Conservation (phyloP, 2,797 vertebrate genomes). For the Prionace glauca region DNA sequence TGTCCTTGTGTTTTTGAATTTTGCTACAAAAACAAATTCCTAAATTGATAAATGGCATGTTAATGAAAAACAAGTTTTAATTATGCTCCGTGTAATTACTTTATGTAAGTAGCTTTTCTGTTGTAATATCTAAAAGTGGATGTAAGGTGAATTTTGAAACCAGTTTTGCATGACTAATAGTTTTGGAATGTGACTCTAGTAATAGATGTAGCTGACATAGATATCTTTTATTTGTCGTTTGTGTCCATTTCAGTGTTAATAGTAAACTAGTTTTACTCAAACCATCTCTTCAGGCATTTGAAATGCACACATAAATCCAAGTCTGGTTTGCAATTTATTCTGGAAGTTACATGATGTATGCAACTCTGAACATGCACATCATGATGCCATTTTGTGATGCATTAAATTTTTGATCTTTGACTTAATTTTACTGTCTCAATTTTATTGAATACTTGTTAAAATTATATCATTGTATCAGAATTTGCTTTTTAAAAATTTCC, state of each 20-base stretch:
- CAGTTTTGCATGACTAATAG: not conserved
- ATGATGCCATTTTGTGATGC: not conserved
- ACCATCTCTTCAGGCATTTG: not conserved
- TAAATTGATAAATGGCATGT: conserved; percentile 29
- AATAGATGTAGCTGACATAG: not conserved
- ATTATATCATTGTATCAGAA: not conserved
- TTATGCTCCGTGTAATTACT: not conserved
- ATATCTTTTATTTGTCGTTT: conserved; percentile 10
- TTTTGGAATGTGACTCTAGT: conserved; percentile 7
- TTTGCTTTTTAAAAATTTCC: not conserved
- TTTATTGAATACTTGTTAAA: not conserved
- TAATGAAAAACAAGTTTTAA: conserved; percentile 24
- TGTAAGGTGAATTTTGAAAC: conserved; percentile 24
- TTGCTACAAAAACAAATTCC: conserved; percentile 42
- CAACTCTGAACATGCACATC: not conserved
- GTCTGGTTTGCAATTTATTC: conserved; percentile 16
- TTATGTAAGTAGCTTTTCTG: not conserved
- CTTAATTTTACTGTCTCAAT: not conserved
- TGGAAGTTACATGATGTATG: not conserved
- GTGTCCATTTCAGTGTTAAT: conserved; percentile 12
- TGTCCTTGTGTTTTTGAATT: conserved; percentile 44
- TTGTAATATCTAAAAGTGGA: not conserved
- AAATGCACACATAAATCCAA: not conserved
- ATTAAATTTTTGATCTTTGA: conserved; percentile 5
- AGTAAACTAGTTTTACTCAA: not conserved